Evolutionary conservation across 1,140 invertebrate species (phyloP).

Genomic region (Aphaenogaster floridana): DNA sequence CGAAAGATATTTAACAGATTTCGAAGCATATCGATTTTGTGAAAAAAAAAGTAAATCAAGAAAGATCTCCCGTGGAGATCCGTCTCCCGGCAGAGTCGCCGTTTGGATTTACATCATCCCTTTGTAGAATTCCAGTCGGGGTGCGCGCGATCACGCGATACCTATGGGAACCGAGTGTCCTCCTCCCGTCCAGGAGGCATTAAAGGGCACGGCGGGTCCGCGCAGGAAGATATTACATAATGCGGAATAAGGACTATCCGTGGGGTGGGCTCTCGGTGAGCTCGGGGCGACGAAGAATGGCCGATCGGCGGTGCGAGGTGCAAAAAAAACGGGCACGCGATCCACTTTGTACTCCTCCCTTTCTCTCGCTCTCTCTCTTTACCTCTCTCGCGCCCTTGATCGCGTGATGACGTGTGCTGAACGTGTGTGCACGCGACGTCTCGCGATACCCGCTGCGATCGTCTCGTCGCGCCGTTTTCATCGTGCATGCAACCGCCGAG

Average conservation of each 20-base stretch:
- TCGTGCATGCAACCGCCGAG: neutral
- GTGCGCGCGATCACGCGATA: slow-evolving; percentile 9
- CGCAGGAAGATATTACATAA: slow-evolving; percentile 21
- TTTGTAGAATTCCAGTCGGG: neutral
- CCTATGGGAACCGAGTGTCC: slow-evolving; percentile 67
- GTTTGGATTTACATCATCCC: slow-evolving; percentile 16
- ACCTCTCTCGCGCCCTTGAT: slow-evolving; percentile 9
- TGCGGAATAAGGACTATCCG: slow-evolving; percentile 31
- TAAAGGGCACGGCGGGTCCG: neutral
- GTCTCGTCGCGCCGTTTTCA: slow-evolving; percentile 36
- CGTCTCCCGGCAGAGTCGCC: neutral
- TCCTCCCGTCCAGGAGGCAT: slow-evolving; percentile 7
- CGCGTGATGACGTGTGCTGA: slow-evolving; percentile 73
- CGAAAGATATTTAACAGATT: neutral
- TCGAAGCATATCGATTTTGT: neutral
- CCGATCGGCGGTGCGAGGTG: slow-evolving; percentile 36
- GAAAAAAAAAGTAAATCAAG: neutral
- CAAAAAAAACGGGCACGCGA: slow-evolving; percentile 73
- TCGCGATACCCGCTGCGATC: slow-evolving; percentile 66
- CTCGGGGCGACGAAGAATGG: slow-evolving; percentile 65
- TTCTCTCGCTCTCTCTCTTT: slow-evolving; percentile 3
- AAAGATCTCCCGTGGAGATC: neutral
- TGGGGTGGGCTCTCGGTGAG: slow-evolving; percentile 40
- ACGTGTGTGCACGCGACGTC: slow-evolving; percentile 73
- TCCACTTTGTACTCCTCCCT: slow-evolving; percentile 66